phyloP scores from a whole-genome alignment of 2,888 invertebrate genomes.

The Lasioglossum pauxillum region DNA sequence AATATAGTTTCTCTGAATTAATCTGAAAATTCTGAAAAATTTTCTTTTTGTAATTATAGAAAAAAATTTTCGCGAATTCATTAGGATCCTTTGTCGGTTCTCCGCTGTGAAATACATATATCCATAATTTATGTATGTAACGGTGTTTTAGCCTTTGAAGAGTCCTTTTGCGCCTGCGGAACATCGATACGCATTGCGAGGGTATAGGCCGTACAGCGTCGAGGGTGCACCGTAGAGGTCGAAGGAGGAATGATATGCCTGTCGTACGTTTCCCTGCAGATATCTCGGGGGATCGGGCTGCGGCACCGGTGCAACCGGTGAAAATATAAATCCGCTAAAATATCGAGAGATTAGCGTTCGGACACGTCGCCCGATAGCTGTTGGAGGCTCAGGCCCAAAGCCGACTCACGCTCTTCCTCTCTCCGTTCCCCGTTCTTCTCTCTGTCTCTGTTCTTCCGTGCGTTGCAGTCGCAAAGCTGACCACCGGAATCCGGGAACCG shows the following conservation, averaged over 20 bases:
- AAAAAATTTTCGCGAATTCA: background rate
- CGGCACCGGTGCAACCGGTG: conserved; percentile 65
- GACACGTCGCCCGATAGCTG: conserved; percentile 78
- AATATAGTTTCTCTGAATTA: no score
- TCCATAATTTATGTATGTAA: background rate
- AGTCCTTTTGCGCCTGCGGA: background rate
- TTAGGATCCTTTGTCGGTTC: background rate
- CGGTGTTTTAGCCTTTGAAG: background rate
- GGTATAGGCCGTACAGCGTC: background rate
- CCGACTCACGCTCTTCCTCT: conserved; percentile 36
- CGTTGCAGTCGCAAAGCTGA: conserved; percentile 4
- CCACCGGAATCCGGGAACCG: background rate
- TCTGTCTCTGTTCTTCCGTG: background rate
- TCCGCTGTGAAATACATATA: background rate
- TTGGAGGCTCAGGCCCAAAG: conserved; percentile 68
- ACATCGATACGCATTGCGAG: conserved; percentile 1
- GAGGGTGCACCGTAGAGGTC: background rate
- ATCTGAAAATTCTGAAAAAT: no score
- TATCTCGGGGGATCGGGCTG: conserved; percentile 62
- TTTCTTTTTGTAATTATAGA: no score
- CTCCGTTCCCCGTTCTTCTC: background rate
- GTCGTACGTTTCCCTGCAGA: conserved; percentile 62
- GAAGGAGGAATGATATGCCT: conserved; percentile 48
- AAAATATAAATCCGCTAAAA: conserved; percentile 83
- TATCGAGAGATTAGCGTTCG: conserved; percentile 83